Base-by-base conservation (phyloP, 2,797 vertebrate genomes). In the Zonotrichia albicollis region DNA sequence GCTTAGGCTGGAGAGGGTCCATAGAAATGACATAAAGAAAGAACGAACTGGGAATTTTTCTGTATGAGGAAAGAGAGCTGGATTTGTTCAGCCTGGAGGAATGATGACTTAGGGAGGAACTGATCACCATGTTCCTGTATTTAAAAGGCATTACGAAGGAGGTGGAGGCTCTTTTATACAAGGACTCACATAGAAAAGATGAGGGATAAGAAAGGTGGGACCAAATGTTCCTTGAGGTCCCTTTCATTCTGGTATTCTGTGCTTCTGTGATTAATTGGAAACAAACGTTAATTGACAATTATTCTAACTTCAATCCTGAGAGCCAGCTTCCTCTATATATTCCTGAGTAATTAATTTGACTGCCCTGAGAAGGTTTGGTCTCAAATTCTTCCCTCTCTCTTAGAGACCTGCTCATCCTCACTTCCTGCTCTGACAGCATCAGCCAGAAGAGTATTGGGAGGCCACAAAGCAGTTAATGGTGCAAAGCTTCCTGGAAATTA, bases 401-500 rank as follows among this genome's bases (percentile, higher is more conserved):
- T 46, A 58, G 46, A 96, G 91, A 87, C 89, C 60, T 90, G 34
- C 57, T 84, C 48, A 34, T 87, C 68, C 77, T 58, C 71, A 40
- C 76, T 89, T 91, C 71, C 80, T 85, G 48, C 72, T 90, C 84
- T 65, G 86, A 70, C 84, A 84, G 26, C 42, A 77, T 93, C 96
- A 94, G 42, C 30, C 58, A 60, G 84, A 85, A 94, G 89, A 96
- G 51, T 72, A 79, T 92, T 77, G 81, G 72, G 84, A 91, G 72
- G 42, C 87, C 93, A 93, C 88, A 93, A 82, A 96, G 61, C 75
- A 94, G 74, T 48, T 92, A 95, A 96, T 46, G 78, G 92, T 57
- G 50, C 43, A 65, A 95, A 91, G 74, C 70, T 97, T 96, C 80
- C 87, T 55, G 19, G 50, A 27, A n/a, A 36, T 36, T 36, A 6